Evolutionary conservation across 1,140 invertebrate genomes (phyloP).

Genomic region (Drosophila takahashii): DNA sequence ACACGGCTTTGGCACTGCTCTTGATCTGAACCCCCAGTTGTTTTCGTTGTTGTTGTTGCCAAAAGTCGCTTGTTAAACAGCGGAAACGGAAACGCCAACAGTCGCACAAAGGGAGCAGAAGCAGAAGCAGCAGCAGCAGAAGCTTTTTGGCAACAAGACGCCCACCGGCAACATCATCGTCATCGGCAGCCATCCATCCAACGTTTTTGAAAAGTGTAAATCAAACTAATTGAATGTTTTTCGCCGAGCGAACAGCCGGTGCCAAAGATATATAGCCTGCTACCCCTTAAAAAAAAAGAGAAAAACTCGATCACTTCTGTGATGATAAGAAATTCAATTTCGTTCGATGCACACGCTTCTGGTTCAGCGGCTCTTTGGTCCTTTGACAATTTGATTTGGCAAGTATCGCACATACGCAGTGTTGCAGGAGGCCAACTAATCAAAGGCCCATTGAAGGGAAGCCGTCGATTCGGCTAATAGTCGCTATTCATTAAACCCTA

Average conservation of each 20-base stretch:
- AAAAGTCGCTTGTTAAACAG: constrained; percentile 81
- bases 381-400: constrained; percentile 51
- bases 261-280: constrained; percentile 56
- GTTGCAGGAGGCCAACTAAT: background rate
- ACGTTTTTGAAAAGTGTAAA: constrained; percentile 65
- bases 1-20: constrained; percentile 70
- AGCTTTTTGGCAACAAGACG: constrained; percentile 19
- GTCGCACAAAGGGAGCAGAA: constrained; percentile 69
- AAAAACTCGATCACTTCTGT: constrained; percentile 24
- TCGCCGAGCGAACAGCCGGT: constrained; percentile 66
- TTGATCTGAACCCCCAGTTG: constrained; percentile 2
- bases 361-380: too few relatives aligned
- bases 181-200: constrained; percentile 18
- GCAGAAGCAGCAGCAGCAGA: constrained; percentile 8
- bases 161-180: constrained; percentile 18
- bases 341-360: constrained; percentile 30
- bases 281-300: constrained; percentile 24
- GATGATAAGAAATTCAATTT: constrained; percentile 75
- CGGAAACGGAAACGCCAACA: constrained; percentile 80
- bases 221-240: constrained; percentile 82
- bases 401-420: constrained; percentile 51
- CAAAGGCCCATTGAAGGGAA: constrained; percentile 6
- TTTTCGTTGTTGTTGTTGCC: constrained; percentile 55
- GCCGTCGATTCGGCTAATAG: background rate
- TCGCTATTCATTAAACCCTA: constrained; percentile 16